These are phyloP conservation scores for Diplogasteroides magnus DNA, from an alignment of 1,140 invertebrate genomes.

Conservation along the genomic window DNA sequence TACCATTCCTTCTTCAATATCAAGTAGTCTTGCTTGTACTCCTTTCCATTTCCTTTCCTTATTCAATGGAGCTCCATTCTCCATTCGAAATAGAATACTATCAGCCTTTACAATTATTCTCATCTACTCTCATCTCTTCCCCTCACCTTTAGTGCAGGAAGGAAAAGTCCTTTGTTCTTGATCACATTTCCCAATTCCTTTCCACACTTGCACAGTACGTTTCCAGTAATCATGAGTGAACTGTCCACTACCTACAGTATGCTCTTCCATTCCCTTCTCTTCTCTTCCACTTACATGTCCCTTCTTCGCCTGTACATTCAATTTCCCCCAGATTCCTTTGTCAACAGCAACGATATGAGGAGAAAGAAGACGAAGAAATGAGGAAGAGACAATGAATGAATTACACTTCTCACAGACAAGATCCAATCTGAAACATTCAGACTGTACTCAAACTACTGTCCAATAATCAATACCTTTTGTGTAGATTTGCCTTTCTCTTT, in stretches of 20 bases:
- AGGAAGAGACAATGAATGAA: background rate
- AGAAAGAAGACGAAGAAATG: background rate
- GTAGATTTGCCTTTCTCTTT: background rate
- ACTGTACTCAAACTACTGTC: too few relatives aligned
- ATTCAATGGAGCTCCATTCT: background rate
- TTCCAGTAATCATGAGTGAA: background rate
- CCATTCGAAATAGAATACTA: background rate
- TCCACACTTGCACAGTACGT: background rate
- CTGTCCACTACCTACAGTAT: too few relatives aligned
- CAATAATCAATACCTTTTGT: background rate
- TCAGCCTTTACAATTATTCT: too few relatives aligned
- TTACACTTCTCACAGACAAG: background rate
- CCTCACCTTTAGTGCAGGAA: background rate
- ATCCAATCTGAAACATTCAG: background rate
- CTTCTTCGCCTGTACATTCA: background rate
- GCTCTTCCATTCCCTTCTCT: too few relatives aligned
- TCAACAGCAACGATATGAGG: background rate
- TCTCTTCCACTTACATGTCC: background rate
- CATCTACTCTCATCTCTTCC: too few relatives aligned
- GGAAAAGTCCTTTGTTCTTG: background rate
- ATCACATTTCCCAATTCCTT: background rate
- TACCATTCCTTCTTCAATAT: background rate
- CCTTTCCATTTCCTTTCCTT: background rate
- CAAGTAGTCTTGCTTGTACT: background rate
- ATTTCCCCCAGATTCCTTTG: background rate